Base-by-base conservation (phyloP, 2,797 vertebrate species). In the Limnodromus scolopaceus region DNA sequence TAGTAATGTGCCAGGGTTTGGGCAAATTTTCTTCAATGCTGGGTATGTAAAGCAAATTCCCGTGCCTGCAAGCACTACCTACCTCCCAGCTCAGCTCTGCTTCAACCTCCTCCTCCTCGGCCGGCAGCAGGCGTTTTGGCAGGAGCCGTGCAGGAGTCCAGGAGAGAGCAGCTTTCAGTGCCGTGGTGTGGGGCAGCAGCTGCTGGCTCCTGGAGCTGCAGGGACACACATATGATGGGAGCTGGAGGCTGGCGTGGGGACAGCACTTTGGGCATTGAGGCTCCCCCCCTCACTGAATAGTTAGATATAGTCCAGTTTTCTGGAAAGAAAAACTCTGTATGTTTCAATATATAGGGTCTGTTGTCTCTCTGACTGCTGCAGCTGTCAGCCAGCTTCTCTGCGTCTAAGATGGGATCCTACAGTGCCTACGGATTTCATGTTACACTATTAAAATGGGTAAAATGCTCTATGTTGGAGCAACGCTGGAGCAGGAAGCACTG, bases 51-150 rank as follows among this genome's bases (percentile, higher is more conserved):
- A 94, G 43, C 16, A n/a, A 85, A 81, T 78, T 57, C 11, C 66
- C 36, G 13, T 6, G 7, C 68, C 54, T 61, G 27, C 1, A 0
- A 61, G 55, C 39, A 27, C n/a, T 79, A 94, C 96, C 46, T 93
- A 93, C 96, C 96, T 94, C 46, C 28, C 32, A 39, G 36, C 25
- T 45, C 8, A 0, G 30, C 25, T 78, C 61, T 72, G 72, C 74
- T 65, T 75, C 77, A 69, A 63, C 4, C 32, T 86, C 69, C 28
- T 89, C 27, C 87, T 95, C 84, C 72, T 71, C 2, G 0, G 18
- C 32, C 0, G 0, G 45, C 11, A 2, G 70, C 0, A 2, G 0
- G 3, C 0, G 0, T 57, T 85, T 30, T 27, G 55, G 48, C 57
- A 54, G 71, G 92, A 91, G 43, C 46, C 0, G 17, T 34, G 75